A percentile compares a stretch with the other conserved stretches of the same genome.
Evolutionary conservation across 2,113 vertebrate genomes (phyloP).

Genomic region (Mormyrus lacerda): DNA sequence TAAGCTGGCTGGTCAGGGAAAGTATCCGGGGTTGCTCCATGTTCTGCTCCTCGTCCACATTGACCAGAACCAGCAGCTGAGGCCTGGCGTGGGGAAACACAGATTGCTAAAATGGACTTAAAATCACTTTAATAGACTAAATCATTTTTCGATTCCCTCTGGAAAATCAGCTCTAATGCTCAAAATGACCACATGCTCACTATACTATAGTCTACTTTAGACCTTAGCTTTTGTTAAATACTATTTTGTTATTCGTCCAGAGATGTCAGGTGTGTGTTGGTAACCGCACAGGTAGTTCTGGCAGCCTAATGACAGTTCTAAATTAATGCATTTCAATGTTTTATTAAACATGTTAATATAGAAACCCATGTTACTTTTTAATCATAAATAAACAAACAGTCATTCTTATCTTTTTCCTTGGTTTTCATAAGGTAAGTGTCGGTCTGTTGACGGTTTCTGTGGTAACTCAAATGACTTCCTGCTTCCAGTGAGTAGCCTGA

Average conservation of each 20-base stretch:
- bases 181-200: not conserved
- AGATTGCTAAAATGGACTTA: not conserved
- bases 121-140: not conserved
- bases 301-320: not conserved
- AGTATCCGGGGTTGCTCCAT: constrained; percentile 90
- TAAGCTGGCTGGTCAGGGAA: constrained; percentile 88
- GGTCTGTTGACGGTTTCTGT: not conserved
- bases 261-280: not conserved
- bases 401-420: not conserved
- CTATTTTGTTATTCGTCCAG: not conserved
- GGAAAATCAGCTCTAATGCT: not conserved
- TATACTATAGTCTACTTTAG: not conserved
- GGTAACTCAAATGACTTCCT: not conserved
- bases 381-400: not conserved
- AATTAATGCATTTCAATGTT: not conserved
- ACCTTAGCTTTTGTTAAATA: not conserved
- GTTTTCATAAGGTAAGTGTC: no score
- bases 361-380: not conserved
- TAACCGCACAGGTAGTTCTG: not conserved
- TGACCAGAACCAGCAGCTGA: constrained; percentile 85
- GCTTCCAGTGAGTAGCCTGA: not conserved
- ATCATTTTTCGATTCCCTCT: not conserved
- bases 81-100: constrained; percentile 58
- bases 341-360: not conserved
- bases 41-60: constrained; percentile 84